Evolutionary conservation across 2,113 vertebrate genomes (phyloP), one percentile per base, ranked within the genome.

Genomic region (Hippoglossus stenolepis): DNA sequence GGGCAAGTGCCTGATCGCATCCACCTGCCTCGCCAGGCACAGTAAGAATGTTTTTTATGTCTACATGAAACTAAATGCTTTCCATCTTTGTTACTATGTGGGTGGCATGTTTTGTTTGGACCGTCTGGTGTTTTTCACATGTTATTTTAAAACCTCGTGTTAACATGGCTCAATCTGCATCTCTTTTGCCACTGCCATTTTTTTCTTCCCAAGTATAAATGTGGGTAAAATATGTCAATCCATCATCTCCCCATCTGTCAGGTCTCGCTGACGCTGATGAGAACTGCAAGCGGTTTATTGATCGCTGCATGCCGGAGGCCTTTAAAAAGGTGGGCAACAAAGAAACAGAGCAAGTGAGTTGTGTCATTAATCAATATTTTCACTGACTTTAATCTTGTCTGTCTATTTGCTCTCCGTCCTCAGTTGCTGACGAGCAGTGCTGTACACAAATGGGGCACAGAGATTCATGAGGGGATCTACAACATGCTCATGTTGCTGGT

Each of bases 401-500:
- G 51, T 63, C 10, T 9, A 40, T 79, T 70, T 49, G 63, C 51
- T 65, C 51, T 2, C 5, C 15, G 13, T 77, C 59, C 7, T 28
- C 59, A 98, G 98, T 84, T 99, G 85, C 93, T 99, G 92, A 99
- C 97, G 47, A 99, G 98, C 63, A 99, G 96, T 82, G 98, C 98
- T 38, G 98, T 99, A 79, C 98, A 99, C 90, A 99, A 99, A 82
- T 99, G 98, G 98, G 97, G 98, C 65, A 98, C 97, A 0, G 98
- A 99, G 94, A 99, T 99, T 89, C 98, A 99, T 3, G 98, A 99
- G 91, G 98, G 98, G 57, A 99, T 99, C 94, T 99, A 99, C 93
- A 99, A 99, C 93, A 99, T 99, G 98, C 90, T 99, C 65, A 99
- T 99, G 97, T 80, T 99, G 59, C 93, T 99, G 85, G 96, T 99